These are phyloP conservation scores for Cariama cristata DNA, from an alignment of 2,113 vertebrate species.

Conservation along the genomic window DNA sequence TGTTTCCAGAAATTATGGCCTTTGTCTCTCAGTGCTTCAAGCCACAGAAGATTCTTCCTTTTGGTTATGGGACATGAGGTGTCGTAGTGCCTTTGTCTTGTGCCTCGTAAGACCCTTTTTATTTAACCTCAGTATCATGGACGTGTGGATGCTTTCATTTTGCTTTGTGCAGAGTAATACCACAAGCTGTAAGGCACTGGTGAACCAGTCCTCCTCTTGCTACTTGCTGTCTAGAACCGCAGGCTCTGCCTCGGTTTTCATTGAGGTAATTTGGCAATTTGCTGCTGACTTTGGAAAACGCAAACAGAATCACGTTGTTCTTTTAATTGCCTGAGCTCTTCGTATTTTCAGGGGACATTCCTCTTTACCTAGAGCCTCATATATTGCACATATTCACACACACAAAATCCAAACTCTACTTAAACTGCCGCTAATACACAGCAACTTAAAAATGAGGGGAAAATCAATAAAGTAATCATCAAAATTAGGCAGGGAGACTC, in stretches of 20 bases:
- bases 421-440: background rate
- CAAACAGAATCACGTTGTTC: background rate
- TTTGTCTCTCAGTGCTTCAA: background rate
- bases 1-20: background rate
- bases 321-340: background rate
- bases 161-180: background rate
- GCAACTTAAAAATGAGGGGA: background rate
- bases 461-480: background rate
- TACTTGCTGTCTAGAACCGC: background rate
- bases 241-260: background rate
- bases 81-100: background rate
- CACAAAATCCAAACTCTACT: background rate
- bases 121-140: background rate
- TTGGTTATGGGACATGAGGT: background rate
- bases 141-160: background rate
- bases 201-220: background rate
- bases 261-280: background rate
- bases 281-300: background rate
- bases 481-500: background rate
- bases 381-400: fast-evolving
- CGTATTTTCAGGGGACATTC: background rate
- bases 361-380: background rate
- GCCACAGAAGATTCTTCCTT: background rate
- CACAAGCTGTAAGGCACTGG: background rate
- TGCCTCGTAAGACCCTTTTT: background rate